phyloP scores from a whole-genome alignment of 2,113 vertebrate species.

The Hydropotes inermis region DNA sequence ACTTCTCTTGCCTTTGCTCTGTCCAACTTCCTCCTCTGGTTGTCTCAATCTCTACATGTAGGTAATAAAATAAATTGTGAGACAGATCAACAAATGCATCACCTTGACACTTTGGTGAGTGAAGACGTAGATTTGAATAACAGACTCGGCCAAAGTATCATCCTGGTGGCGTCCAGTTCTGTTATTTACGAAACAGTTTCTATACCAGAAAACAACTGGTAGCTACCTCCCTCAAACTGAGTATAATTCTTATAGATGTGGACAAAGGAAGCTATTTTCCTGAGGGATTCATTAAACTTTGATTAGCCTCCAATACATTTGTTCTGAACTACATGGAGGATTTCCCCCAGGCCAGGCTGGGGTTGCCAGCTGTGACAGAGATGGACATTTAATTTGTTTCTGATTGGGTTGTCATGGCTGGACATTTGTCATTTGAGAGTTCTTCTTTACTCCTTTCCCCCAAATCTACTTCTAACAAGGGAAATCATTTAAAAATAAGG shows the following conservation, averaged over 20 bases:
- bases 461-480: slow-evolving; percentile 42
- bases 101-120: slow-evolving; percentile 42
- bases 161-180: background rate
- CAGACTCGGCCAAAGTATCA: slow-evolving; percentile 20
- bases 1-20: background rate
- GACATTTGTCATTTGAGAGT: slow-evolving; percentile 58
- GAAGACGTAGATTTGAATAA: slow-evolving; percentile 51
- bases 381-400: slow-evolving; percentile 68
- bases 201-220: slow-evolving; percentile 20
- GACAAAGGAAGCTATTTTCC: slow-evolving; percentile 33
- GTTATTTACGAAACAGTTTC: slow-evolving; percentile 41
- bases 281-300: slow-evolving; percentile 59
- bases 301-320: slow-evolving; percentile 53
- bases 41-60: background rate
- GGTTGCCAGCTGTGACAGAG: slow-evolving; percentile 58
- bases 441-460: slow-evolving; percentile 25
- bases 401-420: slow-evolving; percentile 62
- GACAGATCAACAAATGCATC: slow-evolving; percentile 36
- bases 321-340: background rate
- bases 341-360: slow-evolving; percentile 30
- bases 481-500: slow-evolving; percentile 38
- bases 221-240: background rate
- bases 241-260: slow-evolving; percentile 9
- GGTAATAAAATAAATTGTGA: slow-evolving; percentile 46
- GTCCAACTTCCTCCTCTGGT: background rate